Evolutionary conservation across 2,888 invertebrate species (phyloP).

Genomic region (Acrobasis suavella): DNA sequence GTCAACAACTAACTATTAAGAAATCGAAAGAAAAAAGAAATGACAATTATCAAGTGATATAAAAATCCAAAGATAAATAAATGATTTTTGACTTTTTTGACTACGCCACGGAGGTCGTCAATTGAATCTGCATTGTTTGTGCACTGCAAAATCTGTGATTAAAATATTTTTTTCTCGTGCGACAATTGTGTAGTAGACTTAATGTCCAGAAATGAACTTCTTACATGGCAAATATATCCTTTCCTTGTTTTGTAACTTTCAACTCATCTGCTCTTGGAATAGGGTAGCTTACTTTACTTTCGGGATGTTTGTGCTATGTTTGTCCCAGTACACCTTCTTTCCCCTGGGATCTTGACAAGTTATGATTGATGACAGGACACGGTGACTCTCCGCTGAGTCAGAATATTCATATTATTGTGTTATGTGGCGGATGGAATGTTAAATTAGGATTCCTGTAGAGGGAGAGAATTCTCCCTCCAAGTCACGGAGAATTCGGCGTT

Average conservation of each 20-base stretch:
- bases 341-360: conserved; percentile 42
- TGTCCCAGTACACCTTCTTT: conserved; percentile 33
- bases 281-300: conserved; percentile 27
- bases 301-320: conserved; percentile 21
- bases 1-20: too few relatives aligned
- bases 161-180: neutral
- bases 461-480: too few relatives aligned
- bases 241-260: neutral
- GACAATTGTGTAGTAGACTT: neutral
- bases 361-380: conserved; percentile 48
- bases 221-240: neutral
- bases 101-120: too few relatives aligned
- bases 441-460: neutral
- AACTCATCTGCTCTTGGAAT: conserved; percentile 15
- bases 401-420: conserved; percentile 36
- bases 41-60: too few relatives aligned
- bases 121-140: too few relatives aligned
- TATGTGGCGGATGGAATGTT: conserved; percentile 5
- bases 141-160: too few relatives aligned
- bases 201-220: neutral
- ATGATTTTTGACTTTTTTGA: too few relatives aligned
- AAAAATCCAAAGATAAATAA: too few relatives aligned
- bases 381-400: conserved; percentile 43
- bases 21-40: too few relatives aligned
- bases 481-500: too few relatives aligned